phyloP scores from a whole-genome alignment of 2,797 vertebrate species.

The Sphenodon punctatus region DNA sequence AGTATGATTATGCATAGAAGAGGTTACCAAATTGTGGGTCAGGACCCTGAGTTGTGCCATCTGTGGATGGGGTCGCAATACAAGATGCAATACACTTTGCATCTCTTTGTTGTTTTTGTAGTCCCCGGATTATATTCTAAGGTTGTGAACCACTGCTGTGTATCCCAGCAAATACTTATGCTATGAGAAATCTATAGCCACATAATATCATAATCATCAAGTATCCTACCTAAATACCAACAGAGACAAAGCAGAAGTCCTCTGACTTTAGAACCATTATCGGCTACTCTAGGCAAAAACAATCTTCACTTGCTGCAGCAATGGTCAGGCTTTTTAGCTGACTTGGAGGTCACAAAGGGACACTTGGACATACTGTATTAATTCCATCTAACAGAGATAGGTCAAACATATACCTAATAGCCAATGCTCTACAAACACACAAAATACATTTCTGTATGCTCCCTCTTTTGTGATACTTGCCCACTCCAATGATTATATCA shows the following conservation, averaged over 20 bases:
- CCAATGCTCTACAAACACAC: slow-evolving; percentile 42
- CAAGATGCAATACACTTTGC: no score
- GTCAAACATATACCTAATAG: slow-evolving; percentile 41
- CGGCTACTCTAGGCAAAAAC: neutral
- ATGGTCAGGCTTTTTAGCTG: neutral
- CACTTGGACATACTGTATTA: slow-evolving; percentile 46
- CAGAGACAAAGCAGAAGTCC: neutral
- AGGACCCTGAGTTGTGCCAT: no score
- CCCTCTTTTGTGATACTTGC: slow-evolving; percentile 54
- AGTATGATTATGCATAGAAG: no score
- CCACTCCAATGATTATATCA: no score
- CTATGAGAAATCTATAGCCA: no score
- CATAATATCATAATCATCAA: no score
- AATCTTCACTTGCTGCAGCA: neutral
- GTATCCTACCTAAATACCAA: neutral
- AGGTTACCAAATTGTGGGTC: no score
- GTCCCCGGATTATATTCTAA: no score
- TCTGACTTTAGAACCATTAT: neutral
- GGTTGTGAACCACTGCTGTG: no score
- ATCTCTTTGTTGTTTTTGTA: no score
- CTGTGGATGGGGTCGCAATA: no score
- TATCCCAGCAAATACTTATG: no score
- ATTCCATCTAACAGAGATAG: slow-evolving; percentile 29
- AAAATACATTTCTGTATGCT: slow-evolving; percentile 45
- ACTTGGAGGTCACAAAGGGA: slow-evolving; percentile 30